A percentile compares a stretch with the other conserved stretches of the same genome.
Conservation (phyloP, 2,888 invertebrate genomes). For the Euspilapteryx auroguttella region DNA sequence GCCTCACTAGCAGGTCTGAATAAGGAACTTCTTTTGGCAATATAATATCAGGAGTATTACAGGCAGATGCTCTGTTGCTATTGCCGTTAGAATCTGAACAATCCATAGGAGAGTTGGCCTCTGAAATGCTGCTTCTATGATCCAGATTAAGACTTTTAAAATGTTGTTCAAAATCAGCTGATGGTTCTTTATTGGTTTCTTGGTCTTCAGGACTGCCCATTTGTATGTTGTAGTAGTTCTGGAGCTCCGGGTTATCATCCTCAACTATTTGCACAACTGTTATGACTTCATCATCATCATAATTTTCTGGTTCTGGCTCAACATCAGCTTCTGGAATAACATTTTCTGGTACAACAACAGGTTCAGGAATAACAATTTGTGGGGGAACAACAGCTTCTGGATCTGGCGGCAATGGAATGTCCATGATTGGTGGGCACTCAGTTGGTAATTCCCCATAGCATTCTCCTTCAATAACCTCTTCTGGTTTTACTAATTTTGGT, state of each 20-base stretch:
- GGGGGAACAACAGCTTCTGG: not conserved
- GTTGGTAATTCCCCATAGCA: not conserved
- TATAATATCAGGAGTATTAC: constrained; percentile 24
- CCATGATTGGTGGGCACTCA: not conserved
- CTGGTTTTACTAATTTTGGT: too few relatives aligned
- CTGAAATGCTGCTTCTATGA: constrained; percentile 14
- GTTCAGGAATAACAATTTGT: not conserved
- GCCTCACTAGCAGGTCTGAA: constrained; percentile 22
- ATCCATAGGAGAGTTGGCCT: constrained; percentile 20
- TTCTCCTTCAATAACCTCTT: too few relatives aligned
- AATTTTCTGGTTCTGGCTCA: constrained; percentile 12
- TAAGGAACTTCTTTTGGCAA: constrained; percentile 20
- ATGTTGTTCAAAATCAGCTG: constrained; percentile 34
- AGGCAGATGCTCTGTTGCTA: constrained; percentile 18
- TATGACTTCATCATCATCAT: constrained; percentile 50
- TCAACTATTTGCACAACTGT: constrained; percentile 54
- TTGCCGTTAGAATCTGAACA: constrained; percentile 19
- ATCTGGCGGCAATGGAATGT: not conserved
- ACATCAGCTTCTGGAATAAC: not conserved
- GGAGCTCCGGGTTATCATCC: constrained; percentile 34
- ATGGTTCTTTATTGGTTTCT: constrained; percentile 14
- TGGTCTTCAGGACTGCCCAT: constrained; percentile 26
- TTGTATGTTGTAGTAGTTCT: constrained; percentile 36
- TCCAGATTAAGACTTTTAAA: constrained; percentile 41
- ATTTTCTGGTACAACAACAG: not conserved